Base-by-base conservation (phyloP, 2,113 vertebrate genomes). In the Phylloscopus trochilus region DNA sequence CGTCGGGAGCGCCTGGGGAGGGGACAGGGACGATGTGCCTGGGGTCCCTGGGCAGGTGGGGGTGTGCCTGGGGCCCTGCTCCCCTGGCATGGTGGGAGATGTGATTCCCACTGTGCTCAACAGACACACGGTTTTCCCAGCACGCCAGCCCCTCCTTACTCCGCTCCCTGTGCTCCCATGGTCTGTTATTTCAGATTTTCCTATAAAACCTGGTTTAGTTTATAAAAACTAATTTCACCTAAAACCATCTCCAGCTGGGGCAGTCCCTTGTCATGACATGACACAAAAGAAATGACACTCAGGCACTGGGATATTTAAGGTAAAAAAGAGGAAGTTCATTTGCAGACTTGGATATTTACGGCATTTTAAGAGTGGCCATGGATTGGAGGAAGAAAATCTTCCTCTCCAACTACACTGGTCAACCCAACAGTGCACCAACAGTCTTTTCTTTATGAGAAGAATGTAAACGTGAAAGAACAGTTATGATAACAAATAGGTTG, bases 11-110 rank as follows among this genome's bases (percentile, higher is more conserved):
- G 13, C 13, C 19, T 6, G 7, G 67, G 31, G 70, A 68, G 30
- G 46, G 78, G 33, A 55, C 0, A 5, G 53, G 47, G 37, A 5
- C 0, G 1, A 8, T 9, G 11, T 7, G 2, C 22, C 28, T 0
- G 27, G 27, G 15, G 3, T 58, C 27, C 37, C 39, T 0, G 4
- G 46, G 58, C 11, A 5, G 5, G 7, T 19, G 43, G 31, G 52
- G 35, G 23, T 20, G 20, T 6, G n/a, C n/a, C n/a, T 13, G 6
- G 68, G 49, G 44, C 33, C 20, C 41, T 2, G 13, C 2, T 7
- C 4, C 37, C 56, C n/a, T 1, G 1, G 15, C 56, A 31, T 0
- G 1, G 30, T 13, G 21, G 26, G 46, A 74, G 56, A 10, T 44
- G 78, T 6, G 49, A 72, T 14, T 28, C 12, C 51, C 52, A 5